Conservation (phyloP, 2,888 invertebrate genomes). For the Atethmia centrago region DNA sequence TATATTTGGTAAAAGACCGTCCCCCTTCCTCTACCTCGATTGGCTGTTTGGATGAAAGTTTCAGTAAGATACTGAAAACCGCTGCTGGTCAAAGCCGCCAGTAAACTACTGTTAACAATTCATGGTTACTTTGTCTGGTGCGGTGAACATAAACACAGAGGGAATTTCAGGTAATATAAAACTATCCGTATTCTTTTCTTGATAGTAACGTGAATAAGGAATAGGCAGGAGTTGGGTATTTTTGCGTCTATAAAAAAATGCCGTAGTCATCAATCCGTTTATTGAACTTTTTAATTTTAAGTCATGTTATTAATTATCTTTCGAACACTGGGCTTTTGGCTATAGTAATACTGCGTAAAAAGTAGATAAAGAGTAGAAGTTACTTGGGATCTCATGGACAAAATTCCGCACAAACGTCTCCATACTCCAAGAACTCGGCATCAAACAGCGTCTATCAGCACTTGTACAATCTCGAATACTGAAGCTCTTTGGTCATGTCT, state of each 20-base stretch:
- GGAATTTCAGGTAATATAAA: not conserved
- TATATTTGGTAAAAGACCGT: not conserved
- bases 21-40: not conserved
- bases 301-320: not conserved
- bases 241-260: not conserved
- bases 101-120: slow-evolving; percentile 33
- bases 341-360: not conserved
- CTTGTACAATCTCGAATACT: no score
- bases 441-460: no score
- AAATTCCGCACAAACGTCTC: no score
- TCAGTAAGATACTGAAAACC: slow-evolving; percentile 3
- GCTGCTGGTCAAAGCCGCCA: not conserved
- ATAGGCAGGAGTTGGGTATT: not conserved
- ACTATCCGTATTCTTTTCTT: not conserved
- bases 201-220: not conserved
- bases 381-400: no score
- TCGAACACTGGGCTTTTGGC: not conserved
- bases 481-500: no score
- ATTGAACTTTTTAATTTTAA: not conserved
- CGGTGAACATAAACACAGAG: slow-evolving; percentile 4
- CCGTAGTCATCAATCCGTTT: not conserved
- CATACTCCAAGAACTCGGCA: no score
- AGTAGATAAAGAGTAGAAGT: no score
- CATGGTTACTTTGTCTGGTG: slow-evolving; percentile 28
- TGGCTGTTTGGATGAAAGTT: not conserved